Conservation (phyloP, 2,113 vertebrate genomes). For the Thermophis baileyi region DNA sequence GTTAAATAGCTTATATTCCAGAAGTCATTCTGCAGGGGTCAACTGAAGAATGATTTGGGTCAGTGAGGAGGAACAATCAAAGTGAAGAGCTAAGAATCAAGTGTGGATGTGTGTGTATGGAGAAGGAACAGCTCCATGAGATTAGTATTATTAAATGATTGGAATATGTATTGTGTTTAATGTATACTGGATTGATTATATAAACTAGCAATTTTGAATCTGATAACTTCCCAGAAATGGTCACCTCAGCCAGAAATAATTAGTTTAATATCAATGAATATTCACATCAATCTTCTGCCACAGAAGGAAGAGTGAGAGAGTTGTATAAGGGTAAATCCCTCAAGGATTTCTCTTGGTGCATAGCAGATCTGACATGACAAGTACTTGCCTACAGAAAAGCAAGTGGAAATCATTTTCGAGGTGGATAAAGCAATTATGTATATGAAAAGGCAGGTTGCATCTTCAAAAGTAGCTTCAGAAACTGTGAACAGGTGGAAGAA, state of each 20-base stretch:
- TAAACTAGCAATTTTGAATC: background rate
- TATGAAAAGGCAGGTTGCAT: background rate
- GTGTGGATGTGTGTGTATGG: background rate
- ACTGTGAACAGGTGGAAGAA: background rate
- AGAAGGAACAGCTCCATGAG: background rate
- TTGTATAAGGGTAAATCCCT: background rate
- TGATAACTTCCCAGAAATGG: background rate
- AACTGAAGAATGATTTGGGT: background rate
- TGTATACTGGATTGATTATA: background rate
- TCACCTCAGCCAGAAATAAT: background rate
- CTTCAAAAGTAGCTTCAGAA: background rate
- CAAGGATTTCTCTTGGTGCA: background rate
- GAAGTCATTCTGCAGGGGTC: background rate
- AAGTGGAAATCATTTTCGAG: background rate
- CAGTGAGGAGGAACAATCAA: background rate
- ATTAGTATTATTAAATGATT: background rate
- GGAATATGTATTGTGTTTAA: background rate
- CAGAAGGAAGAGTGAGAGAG: background rate
- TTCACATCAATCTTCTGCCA: background rate
- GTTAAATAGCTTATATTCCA: background rate
- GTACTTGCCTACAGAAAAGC: background rate
- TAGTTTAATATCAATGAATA: background rate
- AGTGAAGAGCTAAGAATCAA: background rate
- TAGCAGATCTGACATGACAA: background rate
- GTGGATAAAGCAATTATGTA: background rate